phyloP scores from a whole-genome alignment of 2,113 vertebrate species.

The Paedocypris sp. region DNA sequence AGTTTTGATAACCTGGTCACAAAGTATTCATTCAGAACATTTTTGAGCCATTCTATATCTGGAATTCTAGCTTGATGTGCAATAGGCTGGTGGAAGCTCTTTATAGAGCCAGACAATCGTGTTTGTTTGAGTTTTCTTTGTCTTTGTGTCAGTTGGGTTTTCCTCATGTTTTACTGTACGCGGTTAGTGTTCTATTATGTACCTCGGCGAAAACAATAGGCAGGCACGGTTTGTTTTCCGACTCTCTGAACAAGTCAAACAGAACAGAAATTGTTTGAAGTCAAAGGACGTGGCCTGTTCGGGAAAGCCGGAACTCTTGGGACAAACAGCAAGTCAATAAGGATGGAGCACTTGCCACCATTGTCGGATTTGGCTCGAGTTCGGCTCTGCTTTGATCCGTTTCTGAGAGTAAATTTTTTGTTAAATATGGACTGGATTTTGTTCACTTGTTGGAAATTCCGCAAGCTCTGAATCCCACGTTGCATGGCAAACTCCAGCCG shows the following conservation, averaged over 20 bases:
- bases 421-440: background rate
- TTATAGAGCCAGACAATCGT: background rate
- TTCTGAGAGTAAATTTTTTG: background rate
- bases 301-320: background rate
- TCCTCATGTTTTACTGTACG: background rate
- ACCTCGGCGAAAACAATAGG: slow-evolving; percentile 3
- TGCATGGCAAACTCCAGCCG: background rate
- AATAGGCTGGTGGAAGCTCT: background rate
- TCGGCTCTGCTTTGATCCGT: slow-evolving; percentile 1
- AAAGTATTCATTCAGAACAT: too few relatives aligned
- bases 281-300: slow-evolving; percentile 2
- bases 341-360: background rate
- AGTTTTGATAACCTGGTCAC: too few relatives aligned
- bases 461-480: too few relatives aligned
- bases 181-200: background rate
- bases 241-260: slow-evolving; percentile 3
- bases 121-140: background rate
- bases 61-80: too few relatives aligned
- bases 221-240: background rate
- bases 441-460: slow-evolving; percentile 8
- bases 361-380: background rate
- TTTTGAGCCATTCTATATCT: too few relatives aligned
- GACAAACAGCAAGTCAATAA: background rate
- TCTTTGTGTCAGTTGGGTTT: background rate
- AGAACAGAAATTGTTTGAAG: slow-evolving; percentile 2